Base-by-base conservation (phyloP, 2,797 vertebrate genomes). In the Gadopsis marmoratus region DNA sequence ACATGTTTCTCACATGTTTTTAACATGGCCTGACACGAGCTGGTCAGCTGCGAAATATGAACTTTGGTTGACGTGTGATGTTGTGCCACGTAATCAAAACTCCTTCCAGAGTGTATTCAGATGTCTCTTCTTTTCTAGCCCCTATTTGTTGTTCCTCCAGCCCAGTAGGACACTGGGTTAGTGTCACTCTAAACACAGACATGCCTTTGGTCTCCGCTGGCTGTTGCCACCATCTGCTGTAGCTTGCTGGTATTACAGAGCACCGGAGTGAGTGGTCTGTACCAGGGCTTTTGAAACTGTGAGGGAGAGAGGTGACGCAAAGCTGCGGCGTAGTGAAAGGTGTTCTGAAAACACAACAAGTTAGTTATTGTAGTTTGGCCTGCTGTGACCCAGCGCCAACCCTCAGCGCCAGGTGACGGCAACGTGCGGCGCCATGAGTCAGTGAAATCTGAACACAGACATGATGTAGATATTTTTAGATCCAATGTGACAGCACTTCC, bases 131-230 rank as follows among this genome's bases (percentile, higher is more conserved):
- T 19, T 21, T 58, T 58, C 5, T 23, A 26, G 11, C 14, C 4
- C 61, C 74, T 55, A 41, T 78, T 68, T 76, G 47, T 76, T 83
- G 70, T 71, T 81, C 41, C 65, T 14, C 2, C 45, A 41, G 74
- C 69, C 41, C 82, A 87, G 83, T 79, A 86, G 87, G 82, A 86
- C 85, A 85, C 78, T 84, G 65, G 82, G 77, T 86, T 80, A 82
- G 79, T 90, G 84, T 86, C 63, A 82, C 89, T 85, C 26, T 63
- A 6, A 79, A 79, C 76, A 54, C 63, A 61, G 68, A 62, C 56
- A 54, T 47, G 70, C 23, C 60, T 62, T 5, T 14, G 21, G 41
- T 58, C 48, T 10, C 55, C 5, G 4, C 39, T 62, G 53, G 21
- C 19, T 31, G 0, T 45, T 69, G 71, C 29, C 58, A 6, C 86